phyloP scores from a whole-genome alignment of 1,140 invertebrate species.

The Diplogasteroides magnus region DNA sequence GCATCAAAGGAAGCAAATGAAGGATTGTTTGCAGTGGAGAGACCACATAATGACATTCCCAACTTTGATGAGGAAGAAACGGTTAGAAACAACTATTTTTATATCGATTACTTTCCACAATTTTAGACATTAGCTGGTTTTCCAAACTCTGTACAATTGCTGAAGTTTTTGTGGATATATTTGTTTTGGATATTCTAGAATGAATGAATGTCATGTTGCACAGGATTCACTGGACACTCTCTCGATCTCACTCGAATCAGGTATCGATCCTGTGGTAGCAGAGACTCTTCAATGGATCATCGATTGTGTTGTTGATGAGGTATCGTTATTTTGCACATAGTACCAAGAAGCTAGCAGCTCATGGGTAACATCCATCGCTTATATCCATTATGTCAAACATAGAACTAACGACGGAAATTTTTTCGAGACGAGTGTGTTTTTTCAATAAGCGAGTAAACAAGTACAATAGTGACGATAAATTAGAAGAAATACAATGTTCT shows the following conservation, averaged over 20 bases:
- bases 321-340: too few species aligned
- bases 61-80: constrained; percentile 45
- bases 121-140: not conserved
- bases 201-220: not conserved
- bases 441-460: too few species aligned
- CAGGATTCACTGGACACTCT: constrained; percentile 11
- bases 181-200: not conserved
- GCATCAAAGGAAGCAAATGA: constrained; percentile 31
- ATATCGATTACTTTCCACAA: too few species aligned
- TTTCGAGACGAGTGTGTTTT: too few species aligned
- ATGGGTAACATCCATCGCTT: too few species aligned
- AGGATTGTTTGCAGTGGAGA: too few species aligned
- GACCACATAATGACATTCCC: constrained; percentile 41
- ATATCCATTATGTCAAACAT: too few species aligned
- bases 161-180: not conserved
- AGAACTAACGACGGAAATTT: too few species aligned
- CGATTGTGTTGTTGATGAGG: constrained; percentile 37
- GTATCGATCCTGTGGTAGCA: constrained; percentile 37
- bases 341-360: too few species aligned
- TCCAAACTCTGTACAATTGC: not conserved
- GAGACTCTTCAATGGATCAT: constrained; percentile 41
- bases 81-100: constrained; percentile 12
- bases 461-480: too few species aligned
- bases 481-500: too few species aligned
- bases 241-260: constrained; percentile 19